Percentiles rank a stretch among this genome's conserved stretches.
Conservation (phyloP, 92 coral and sea anemone genomes). For the Porites lobata region DNA sequence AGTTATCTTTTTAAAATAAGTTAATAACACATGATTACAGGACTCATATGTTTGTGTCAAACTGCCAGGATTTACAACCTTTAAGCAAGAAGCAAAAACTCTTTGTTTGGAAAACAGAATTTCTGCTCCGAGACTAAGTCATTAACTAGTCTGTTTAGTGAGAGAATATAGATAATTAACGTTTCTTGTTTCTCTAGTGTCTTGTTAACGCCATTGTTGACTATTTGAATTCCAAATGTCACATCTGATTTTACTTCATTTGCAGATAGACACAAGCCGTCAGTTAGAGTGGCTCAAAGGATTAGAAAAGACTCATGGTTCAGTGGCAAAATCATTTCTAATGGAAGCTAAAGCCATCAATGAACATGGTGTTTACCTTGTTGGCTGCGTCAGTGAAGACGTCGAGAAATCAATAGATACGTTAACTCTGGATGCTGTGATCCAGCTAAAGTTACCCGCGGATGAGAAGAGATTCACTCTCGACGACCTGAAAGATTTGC, state of each 20-base stretch:
- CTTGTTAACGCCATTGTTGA: no score
- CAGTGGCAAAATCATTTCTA: conserved; percentile 82
- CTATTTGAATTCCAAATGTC: no score
- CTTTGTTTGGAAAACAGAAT: no score
- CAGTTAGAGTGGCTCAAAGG: conserved; percentile 81
- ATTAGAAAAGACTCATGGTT: conserved; percentile 81
- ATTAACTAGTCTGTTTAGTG: no score
- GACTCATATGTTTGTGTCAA: no score
- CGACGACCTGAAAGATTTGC: conserved; percentile 88
- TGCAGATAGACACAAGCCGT: conserved; percentile 72
- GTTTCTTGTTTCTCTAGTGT: no score
- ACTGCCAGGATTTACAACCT: no score
- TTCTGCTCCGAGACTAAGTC: no score
- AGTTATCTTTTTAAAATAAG: no score
- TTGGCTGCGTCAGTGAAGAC: conserved; percentile 64
- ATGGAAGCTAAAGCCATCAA: conserved; percentile 85
- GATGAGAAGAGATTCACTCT: conserved; percentile 63
- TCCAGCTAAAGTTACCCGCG: conserved; percentile 57
- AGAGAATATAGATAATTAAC: no score
- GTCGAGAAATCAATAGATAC: background rate
- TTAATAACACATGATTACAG: no score
- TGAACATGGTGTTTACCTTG: conserved; percentile 63
- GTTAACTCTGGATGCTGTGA: conserved; percentile 45
- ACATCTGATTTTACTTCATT: background rate
- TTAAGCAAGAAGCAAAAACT: no score